Conservation (phyloP, 1,140 invertebrate species). For the Cataglyphis hispanica region DNA sequence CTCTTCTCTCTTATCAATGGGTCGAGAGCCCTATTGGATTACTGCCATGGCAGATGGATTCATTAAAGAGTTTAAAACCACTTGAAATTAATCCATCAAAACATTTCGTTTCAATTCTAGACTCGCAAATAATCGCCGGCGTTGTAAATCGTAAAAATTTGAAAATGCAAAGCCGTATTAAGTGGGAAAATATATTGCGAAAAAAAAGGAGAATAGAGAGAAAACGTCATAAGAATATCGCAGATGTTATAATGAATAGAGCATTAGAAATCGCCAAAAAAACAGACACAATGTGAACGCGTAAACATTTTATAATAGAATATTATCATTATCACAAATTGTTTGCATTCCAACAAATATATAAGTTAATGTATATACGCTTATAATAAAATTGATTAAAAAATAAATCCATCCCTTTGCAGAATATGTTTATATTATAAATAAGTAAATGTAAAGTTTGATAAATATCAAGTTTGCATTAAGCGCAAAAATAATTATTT, state of each 20-base stretch:
- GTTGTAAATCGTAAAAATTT: conserved; percentile 76
- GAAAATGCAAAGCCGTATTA: conserved; percentile 76
- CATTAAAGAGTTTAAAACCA: conserved; percentile 67
- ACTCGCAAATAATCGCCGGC: conserved; percentile 75
- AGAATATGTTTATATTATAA: background rate
- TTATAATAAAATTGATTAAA: conserved; percentile 1
- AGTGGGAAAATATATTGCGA: conserved; percentile 79
- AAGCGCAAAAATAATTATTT: background rate
- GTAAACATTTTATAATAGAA: background rate
- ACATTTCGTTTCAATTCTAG: conserved; percentile 35
- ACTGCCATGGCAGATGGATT: conserved; percentile 83
- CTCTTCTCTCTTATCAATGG: conserved; percentile 75
- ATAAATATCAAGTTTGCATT: background rate
- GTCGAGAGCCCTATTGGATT: conserved; percentile 80
- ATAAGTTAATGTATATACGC: conserved; percentile 1
- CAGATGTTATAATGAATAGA: conserved; percentile 73
- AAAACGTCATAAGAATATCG: conserved; percentile 61
- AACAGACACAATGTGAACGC: conserved; percentile 38
- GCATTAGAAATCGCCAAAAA: conserved; percentile 77
- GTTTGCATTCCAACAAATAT: conserved; percentile 4
- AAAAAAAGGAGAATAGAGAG: conserved; percentile 75
- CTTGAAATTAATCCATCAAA: conserved; percentile 42
- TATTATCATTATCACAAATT: background rate
- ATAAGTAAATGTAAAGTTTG: background rate
- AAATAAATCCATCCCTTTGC: background rate